Conservation (phyloP, 2,113 vertebrate genomes). For the Ceyx margarethae region DNA sequence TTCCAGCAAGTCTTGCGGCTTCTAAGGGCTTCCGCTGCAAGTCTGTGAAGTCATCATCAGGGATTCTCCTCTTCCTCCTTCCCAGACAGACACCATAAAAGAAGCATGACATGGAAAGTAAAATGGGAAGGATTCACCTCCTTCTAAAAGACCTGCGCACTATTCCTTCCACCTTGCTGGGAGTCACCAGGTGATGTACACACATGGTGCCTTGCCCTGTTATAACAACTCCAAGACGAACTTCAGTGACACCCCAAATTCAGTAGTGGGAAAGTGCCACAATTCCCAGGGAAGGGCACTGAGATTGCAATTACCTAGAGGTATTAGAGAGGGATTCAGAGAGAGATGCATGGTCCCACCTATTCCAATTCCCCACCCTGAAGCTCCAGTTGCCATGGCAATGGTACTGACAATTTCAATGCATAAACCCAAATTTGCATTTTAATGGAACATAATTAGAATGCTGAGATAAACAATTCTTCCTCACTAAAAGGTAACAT, state of each 20-base stretch:
- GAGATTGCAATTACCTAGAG: conserved; percentile 3
- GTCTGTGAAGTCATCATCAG: not conserved
- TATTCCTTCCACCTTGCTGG: not conserved
- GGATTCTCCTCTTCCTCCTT: not conserved
- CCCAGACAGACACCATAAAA: not conserved
- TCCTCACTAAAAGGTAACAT: conserved; percentile 36
- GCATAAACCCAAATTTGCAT: conserved; percentile 69
- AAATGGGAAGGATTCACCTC: not conserved
- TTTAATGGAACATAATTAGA: conserved; percentile 77
- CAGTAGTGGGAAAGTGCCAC: not conserved
- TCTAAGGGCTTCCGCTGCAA: not conserved
- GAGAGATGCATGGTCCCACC: conserved; percentile 25
- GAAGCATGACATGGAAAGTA: not conserved
- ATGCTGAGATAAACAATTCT: conserved; percentile 67
- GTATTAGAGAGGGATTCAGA: conserved; percentile 26
- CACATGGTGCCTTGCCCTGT: not conserved
- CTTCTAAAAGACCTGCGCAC: not conserved
- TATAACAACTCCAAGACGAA: not conserved
- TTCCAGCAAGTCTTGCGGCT: not conserved
- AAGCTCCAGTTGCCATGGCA: conserved; percentile 66
- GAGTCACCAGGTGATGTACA: not conserved
- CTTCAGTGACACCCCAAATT: not conserved
- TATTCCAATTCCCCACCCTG: conserved; percentile 54
- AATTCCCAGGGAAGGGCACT: not conserved
- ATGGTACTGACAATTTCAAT: conserved; percentile 52